These are phyloP conservation scores for Sarcophaga bullata DNA, from an alignment of 1,140 invertebrate species.

Conservation along the genomic window DNA sequence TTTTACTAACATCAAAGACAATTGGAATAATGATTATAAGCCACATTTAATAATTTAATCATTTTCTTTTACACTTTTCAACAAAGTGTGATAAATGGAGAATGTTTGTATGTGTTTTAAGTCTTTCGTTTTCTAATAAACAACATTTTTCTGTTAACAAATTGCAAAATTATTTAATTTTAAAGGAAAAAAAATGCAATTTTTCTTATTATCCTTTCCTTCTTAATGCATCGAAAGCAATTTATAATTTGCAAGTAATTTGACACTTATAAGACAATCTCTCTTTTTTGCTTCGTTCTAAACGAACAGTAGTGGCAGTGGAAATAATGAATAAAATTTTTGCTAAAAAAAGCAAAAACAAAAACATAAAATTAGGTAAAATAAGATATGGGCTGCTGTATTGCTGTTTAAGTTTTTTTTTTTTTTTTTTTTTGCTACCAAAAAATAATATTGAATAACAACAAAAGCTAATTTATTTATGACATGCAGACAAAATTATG, in stretches of 20 bases:
- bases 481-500: constrained; percentile 39
- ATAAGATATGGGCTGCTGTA: constrained; percentile 23
- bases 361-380: background rate
- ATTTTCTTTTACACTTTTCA: no score
- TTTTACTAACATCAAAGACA: no score
- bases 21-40: no score
- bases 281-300: background rate
- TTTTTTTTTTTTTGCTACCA: background rate
- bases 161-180: background rate
- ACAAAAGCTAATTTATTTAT: constrained; percentile 18
- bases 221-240: background rate
- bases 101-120: no score
- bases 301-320: background rate
- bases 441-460: constrained; percentile 13
- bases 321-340: constrained; percentile 18
- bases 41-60: no score
- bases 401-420: background rate
- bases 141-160: no score
- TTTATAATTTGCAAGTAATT: constrained; percentile 11
- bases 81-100: no score
- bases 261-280: background rate
- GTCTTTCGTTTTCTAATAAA: no score
- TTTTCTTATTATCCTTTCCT: background rate
- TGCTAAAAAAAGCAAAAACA: background rate
- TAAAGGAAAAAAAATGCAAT: background rate